Conservation (phyloP, 2,113 vertebrate genomes). For the Ramphastos sulfuratus region DNA sequence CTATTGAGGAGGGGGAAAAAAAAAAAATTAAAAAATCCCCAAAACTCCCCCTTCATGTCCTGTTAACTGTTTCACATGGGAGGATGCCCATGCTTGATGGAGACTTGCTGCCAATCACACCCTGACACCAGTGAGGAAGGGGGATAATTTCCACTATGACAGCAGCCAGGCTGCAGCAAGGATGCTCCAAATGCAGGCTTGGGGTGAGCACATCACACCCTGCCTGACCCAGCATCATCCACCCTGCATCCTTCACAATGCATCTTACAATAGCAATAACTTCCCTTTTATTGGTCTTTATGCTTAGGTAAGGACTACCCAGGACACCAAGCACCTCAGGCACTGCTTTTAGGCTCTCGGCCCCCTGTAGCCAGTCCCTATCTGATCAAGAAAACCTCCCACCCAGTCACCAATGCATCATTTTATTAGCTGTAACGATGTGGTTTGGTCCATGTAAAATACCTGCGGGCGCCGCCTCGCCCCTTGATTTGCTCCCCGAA, state of each 20-base stretch:
- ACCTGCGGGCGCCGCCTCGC: slow-evolving; percentile 15
- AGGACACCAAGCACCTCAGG: slow-evolving; percentile 26
- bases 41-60: background rate
- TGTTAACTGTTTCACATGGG: background rate
- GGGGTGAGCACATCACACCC: background rate
- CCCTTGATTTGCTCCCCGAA: slow-evolving; percentile 10
- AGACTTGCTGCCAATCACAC: slow-evolving; percentile 56
- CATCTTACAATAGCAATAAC: slow-evolving; percentile 32
- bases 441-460: slow-evolving; percentile 49
- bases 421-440: slow-evolving; percentile 41
- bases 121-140: background rate
- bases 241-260: background rate
- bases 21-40: background rate
- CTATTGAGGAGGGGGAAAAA: background rate
- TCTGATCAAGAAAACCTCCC: slow-evolving; percentile 51
- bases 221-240: background rate
- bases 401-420: slow-evolving; percentile 28
- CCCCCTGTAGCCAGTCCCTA: slow-evolving; percentile 5
- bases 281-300: slow-evolving; percentile 57
- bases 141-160: slow-evolving; percentile 20
- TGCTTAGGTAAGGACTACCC: slow-evolving; percentile 54
- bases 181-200: slow-evolving; percentile 11
- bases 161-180: background rate
- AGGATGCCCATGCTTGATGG: background rate
- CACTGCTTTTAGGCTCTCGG: slow-evolving; percentile 22